Evolutionary conservation across 2,888 invertebrate genomes (phyloP).

Genomic region (Limnephilus marmoratus): DNA sequence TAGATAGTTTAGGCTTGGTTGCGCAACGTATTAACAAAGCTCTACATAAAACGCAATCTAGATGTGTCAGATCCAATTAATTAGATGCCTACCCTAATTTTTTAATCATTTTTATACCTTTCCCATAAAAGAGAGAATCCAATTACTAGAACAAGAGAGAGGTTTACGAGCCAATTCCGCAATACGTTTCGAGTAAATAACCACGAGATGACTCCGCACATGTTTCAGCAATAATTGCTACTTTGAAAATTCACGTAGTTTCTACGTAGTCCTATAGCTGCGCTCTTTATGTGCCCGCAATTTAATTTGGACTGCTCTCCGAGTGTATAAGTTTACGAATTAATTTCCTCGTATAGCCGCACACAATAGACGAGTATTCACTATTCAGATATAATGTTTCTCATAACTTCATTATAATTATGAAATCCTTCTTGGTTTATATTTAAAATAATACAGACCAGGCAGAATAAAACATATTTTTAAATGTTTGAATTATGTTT

Average conservation of each 20-base stretch:
- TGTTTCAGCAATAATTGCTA: not conserved
- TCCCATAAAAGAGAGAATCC: not conserved
- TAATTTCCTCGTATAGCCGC: not conserved
- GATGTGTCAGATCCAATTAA: not conserved
- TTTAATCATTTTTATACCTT: too few species aligned
- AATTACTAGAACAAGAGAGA: not conserved
- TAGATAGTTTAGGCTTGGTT: not conserved
- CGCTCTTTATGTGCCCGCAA: not conserved
- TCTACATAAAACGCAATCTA: not conserved
- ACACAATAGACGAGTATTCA: not conserved
- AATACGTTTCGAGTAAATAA: not conserved
- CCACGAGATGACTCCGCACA: not conserved
- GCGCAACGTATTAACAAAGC: not conserved
- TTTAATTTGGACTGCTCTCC: not conserved
- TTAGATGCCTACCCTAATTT: not conserved
- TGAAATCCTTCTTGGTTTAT: not conserved
- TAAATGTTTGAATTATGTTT: too few species aligned
- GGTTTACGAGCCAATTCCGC: not conserved
- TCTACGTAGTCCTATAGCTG: not conserved
- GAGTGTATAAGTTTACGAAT: not conserved
- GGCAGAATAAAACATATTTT: not conserved
- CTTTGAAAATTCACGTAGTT: not conserved
- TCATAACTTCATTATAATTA: not conserved
- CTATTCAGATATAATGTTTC: not conserved
- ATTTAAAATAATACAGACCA: not conserved